Percentiles rank a stretch among this genome's conserved stretches.
Evolutionary conservation across 2,113 vertebrate species (phyloP).

Genomic region (Triplophysa tibetana): DNA sequence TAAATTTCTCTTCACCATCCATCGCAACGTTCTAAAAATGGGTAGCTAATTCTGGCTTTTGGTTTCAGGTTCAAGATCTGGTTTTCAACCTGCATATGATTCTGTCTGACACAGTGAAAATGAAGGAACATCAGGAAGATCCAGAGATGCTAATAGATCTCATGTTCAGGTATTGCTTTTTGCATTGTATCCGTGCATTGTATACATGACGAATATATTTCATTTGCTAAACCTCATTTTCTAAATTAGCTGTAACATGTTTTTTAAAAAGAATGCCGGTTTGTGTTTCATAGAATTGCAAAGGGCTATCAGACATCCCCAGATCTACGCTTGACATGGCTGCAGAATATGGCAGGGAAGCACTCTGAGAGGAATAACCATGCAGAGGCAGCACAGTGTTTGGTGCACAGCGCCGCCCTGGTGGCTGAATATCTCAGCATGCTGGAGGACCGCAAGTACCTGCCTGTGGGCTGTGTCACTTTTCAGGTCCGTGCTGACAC

Average conservation of each 20-base stretch:
- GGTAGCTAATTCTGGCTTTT: constrained; percentile 5
- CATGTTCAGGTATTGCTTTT: constrained; percentile 88
- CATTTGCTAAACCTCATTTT: too few relatives aligned
- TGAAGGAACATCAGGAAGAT: constrained; percentile 99
- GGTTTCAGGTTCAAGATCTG: constrained; percentile 90
- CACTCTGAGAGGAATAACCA: constrained; percentile 96
- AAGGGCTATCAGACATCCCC: constrained; percentile 99
- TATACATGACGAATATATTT: neutral
- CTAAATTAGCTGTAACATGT: too few relatives aligned
- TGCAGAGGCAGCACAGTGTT: constrained; percentile 93
- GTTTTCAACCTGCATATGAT: constrained; percentile 99
- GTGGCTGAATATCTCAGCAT: constrained; percentile 98
- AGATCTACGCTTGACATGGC: constrained; percentile 92
- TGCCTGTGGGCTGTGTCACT: constrained; percentile 97
- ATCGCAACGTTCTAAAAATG: neutral
- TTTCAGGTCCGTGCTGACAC: constrained; percentile 82
- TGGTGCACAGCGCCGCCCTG: constrained; percentile 96
- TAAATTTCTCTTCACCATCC: neutral
- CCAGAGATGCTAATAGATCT: constrained; percentile 98
- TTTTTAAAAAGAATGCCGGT: neutral
- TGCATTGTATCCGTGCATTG: too few relatives aligned
- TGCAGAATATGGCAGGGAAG: constrained; percentile 99
- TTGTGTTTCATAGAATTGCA: constrained; percentile 81
- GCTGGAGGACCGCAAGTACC: constrained; percentile 97
- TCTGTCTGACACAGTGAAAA: constrained; percentile 97